These are phyloP conservation scores for Lepidostoma basale DNA, from an alignment of 1,140 invertebrate genomes.

Conservation along the genomic window DNA sequence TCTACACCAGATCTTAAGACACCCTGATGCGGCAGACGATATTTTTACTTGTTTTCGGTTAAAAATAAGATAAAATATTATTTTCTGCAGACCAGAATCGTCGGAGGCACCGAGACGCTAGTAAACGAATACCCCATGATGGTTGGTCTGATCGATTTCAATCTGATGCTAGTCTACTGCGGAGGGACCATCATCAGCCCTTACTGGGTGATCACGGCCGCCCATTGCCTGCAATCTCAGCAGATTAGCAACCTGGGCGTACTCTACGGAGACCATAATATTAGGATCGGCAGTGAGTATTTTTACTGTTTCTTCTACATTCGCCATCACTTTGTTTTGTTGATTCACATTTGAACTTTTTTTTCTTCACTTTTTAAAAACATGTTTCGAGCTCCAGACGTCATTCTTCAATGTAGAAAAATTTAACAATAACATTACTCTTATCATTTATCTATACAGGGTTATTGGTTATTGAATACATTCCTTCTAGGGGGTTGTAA, in stretches of 20 bases:
- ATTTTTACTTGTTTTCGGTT: neutral
- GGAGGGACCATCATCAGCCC: constrained; percentile 69
- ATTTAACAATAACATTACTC: too few relatives aligned
- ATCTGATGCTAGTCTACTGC: constrained; percentile 59
- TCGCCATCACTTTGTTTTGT: too few relatives aligned
- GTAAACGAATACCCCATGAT: constrained; percentile 72
- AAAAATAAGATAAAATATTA: neutral
- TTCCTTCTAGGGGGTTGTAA: too few relatives aligned
- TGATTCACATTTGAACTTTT: too few relatives aligned
- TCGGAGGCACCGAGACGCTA: constrained; percentile 64
- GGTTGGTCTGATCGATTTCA: constrained; percentile 62
- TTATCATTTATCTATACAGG: too few relatives aligned
- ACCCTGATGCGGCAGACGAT: neutral
- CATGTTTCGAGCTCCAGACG: too few relatives aligned
- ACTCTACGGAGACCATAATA: constrained; percentile 64
- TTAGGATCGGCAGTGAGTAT: constrained; percentile 31
- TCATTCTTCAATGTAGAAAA: too few relatives aligned
- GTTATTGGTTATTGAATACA: too few relatives aligned
- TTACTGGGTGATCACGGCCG: constrained; percentile 70
- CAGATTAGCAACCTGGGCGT: constrained; percentile 49
- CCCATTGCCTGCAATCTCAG: constrained; percentile 64
- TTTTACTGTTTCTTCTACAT: too few relatives aligned
- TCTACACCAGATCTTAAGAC: too few relatives aligned
- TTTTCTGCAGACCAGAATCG: constrained; percentile 62
- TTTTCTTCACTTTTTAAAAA: too few relatives aligned